Evolutionary conservation across 2,113 vertebrate species (phyloP), one percentile per base, ranked within the genome.

Genomic region (Hippocampus barbouri): DNA sequence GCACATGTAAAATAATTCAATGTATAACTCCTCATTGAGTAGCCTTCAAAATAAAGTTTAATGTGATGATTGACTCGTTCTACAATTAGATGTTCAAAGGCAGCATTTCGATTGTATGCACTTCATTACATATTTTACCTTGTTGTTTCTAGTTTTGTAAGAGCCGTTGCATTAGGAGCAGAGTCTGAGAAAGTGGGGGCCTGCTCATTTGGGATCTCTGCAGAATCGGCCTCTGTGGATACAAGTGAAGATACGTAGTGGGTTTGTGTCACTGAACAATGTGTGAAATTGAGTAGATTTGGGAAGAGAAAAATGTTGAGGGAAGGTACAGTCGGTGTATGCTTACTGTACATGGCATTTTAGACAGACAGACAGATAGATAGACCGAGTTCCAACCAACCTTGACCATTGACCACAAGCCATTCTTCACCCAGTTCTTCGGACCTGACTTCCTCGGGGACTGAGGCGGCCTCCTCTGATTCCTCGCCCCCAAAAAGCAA

Each of bases 371-470:
- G 34, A 34, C 5, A 6, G 34, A 34, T 6, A 34, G 34, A 34
- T 34, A 34, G 34, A 38, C 34, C 6, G 34, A 38, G 34, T 38
- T 38, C 34, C 43, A 47, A 77, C 94, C 91, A 75, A 97, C 97
- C 96, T 86, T 91, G 91, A 81, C 96, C 91, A 76, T 89, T 93
- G 77, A 98, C 94, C 65, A 98, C 93, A 30, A 96, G 93, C 96
- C 97, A 98, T 1, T 91, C 96, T 74, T 97, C 95, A 57, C 96
- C 96, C 67, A 87, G 92, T 56, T 95, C 90, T 64, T 91, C 90
- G 81, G 93, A 86, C 74, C 82, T 90, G 10, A 91, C 66, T 62
- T 92, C 90, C 74, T 92, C 87, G 0, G 87, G 59, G 0, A 74
- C 45, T 45, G 43, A 14, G 43, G 43, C 43, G 43, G 10, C 43